These are phyloP conservation scores for Dioctria linearis DNA, from an alignment of 2,888 invertebrate species.

Conservation along the genomic window DNA sequence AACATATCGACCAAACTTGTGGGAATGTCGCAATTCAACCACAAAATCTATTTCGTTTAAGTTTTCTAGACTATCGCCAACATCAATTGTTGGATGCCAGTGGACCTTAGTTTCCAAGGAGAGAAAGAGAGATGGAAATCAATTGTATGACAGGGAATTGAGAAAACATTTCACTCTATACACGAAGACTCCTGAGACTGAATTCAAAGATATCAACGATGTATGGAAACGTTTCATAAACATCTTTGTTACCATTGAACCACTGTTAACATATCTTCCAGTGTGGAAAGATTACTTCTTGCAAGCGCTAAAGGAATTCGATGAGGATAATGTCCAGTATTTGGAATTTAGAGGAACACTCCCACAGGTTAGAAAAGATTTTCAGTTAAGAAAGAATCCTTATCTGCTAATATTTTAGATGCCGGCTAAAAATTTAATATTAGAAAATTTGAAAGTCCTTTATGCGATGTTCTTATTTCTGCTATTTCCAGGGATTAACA, in stretches of 20 bases:
- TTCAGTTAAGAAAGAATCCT: not conserved
- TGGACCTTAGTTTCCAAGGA: slow-evolving; percentile 73
- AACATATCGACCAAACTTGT: slow-evolving; percentile 77
- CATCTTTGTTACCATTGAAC: slow-evolving; percentile 74
- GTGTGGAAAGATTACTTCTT: slow-evolving; percentile 79
- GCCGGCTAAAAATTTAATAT: too few species aligned
- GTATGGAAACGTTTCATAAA: slow-evolving; percentile 76
- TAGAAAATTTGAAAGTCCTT: too few species aligned
- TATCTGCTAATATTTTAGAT: too few species aligned
- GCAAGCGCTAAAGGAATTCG: slow-evolving; percentile 75
- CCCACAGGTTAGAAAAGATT: slow-evolving; percentile 68
- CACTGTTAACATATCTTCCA: slow-evolving; percentile 76
- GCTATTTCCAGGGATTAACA: too few species aligned
- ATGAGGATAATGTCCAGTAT: slow-evolving; percentile 80
- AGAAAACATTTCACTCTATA: slow-evolving; percentile 74
- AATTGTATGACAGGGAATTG: slow-evolving; percentile 73
- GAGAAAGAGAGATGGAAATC: slow-evolving; percentile 66
- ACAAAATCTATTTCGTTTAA: slow-evolving; percentile 67
- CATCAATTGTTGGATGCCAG: slow-evolving; percentile 60
- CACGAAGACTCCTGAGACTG: slow-evolving; percentile 71
- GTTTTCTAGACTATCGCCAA: slow-evolving; percentile 62
- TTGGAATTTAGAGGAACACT: slow-evolving; percentile 79
- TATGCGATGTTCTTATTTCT: too few species aligned
- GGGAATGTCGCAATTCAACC: slow-evolving; percentile 67
- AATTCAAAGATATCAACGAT: slow-evolving; percentile 73